Conservation (phyloP, 2,888 invertebrate species). For the Mayetiola destructor region DNA sequence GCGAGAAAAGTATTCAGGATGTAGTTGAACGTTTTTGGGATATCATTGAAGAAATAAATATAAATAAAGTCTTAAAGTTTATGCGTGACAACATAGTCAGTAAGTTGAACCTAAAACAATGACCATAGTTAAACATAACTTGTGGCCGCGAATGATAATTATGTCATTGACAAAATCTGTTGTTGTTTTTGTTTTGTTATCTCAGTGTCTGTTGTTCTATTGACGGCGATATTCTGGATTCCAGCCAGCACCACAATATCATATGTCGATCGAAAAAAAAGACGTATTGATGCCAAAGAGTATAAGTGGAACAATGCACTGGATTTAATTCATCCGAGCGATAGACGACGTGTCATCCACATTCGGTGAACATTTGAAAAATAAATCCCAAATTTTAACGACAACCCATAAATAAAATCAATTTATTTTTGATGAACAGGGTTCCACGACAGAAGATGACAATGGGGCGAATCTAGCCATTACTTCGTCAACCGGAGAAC, state of each 20-base stretch:
- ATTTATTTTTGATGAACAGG: conserved; percentile 22
- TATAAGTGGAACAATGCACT: conserved; percentile 54
- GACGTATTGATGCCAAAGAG: conserved; percentile 54
- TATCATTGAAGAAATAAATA: conserved; percentile 91
- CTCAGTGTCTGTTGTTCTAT: conserved; percentile 57
- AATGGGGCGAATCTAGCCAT: conserved; percentile 28
- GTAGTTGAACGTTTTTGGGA: conserved; percentile 95
- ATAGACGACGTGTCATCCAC: conserved; percentile 53
- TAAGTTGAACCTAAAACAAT: conserved; percentile 28
- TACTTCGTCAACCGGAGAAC: neutral
- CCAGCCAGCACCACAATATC: conserved; percentile 80
- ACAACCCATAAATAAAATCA: neutral
- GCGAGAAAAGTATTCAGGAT: conserved; percentile 88
- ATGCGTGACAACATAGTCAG: conserved; percentile 88
- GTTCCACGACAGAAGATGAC: conserved; percentile 35
- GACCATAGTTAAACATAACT: neutral
- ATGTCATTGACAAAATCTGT: neutral
- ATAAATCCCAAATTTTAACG: too few relatives aligned
- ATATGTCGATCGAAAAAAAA: conserved; percentile 65
- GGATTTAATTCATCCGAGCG: conserved; percentile 60
- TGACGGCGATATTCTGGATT: conserved; percentile 88
- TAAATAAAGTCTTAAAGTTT: conserved; percentile 79
- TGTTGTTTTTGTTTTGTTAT: neutral
- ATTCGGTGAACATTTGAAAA: conserved; percentile 39
- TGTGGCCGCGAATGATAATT: neutral